Conservation (phyloP, 2,797 vertebrate genomes). For the Clamator glandarius region DNA sequence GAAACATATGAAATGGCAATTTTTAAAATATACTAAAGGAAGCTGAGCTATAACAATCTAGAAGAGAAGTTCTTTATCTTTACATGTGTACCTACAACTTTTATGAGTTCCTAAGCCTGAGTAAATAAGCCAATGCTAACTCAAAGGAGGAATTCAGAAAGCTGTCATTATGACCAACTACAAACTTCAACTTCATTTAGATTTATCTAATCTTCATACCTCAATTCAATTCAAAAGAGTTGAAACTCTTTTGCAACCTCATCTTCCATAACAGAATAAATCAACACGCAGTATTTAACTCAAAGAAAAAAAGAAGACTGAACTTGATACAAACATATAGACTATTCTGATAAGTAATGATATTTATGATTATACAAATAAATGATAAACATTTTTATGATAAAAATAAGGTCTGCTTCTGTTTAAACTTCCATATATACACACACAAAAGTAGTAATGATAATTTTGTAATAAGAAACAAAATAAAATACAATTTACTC, state of each 20-base stretch:
- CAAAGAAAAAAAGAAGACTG: not conserved
- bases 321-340: not conserved
- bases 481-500: not conserved
- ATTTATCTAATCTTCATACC: not conserved
- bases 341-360: not conserved
- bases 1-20: no score
- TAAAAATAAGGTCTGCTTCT: not conserved
- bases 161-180: not conserved
- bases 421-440: not conserved
- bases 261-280: not conserved
- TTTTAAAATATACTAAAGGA: no score
- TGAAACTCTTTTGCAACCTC: not conserved
- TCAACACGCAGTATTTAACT: not conserved
- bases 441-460: not conserved
- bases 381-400: not conserved
- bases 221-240: not conserved
- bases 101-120: not conserved
- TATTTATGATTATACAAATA: no score
- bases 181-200: not conserved
- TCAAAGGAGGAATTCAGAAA: not conserved
- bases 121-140: conserved; percentile 15
- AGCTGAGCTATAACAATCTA: not conserved
- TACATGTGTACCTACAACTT: not conserved
- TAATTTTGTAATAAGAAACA: not conserved
- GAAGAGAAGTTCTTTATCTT: not conserved